A percentile compares a stretch with the other conserved stretches of the same genome.
These are phyloP conservation scores for Drosophila lutescens DNA, from an alignment of 2,888 invertebrate genomes.

Conservation along the genomic window DNA sequence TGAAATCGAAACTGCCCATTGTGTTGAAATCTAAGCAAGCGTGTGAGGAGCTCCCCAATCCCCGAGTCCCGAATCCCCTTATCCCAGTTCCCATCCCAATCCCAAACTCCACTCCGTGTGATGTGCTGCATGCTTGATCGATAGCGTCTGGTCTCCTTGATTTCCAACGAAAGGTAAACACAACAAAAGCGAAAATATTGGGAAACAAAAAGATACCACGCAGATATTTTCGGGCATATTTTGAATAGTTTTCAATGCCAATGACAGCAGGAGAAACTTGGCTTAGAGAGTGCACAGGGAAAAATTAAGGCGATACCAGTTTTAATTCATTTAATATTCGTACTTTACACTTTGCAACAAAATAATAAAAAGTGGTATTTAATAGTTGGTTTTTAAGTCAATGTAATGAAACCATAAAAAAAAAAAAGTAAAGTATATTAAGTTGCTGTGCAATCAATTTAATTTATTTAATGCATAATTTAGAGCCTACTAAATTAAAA, in stretches of 20 bases:
- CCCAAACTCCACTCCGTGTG: slow-evolving; percentile 35
- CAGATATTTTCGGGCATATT: slow-evolving; percentile 63
- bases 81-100: slow-evolving; percentile 6
- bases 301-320: neutral
- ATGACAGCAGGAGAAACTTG: slow-evolving; percentile 34
- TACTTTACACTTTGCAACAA: neutral
- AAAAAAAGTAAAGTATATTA: too few relatives aligned
- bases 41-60: slow-evolving; percentile 36
- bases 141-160: slow-evolving; percentile 55
- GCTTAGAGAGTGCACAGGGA: slow-evolving; percentile 19
- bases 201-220: slow-evolving; percentile 59
- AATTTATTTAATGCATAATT: too few relatives aligned
- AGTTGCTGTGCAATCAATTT: too few relatives aligned
- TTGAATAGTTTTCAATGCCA: slow-evolving; percentile 77
- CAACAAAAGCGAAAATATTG: slow-evolving; percentile 35
- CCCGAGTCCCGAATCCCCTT: slow-evolving; percentile 17
- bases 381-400: too few relatives aligned
- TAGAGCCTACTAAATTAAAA: too few relatives aligned
- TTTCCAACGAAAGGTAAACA: slow-evolving; percentile 67
- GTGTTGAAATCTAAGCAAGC: slow-evolving; percentile 69
- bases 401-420: too few relatives aligned
- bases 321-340: too few relatives aligned
- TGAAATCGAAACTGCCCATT: slow-evolving; percentile 75
- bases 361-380: too few relatives aligned
- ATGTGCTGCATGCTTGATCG: slow-evolving; percentile 71